A percentile compares a stretch with the other conserved stretches of the same genome.
Evolutionary conservation across 2,888 invertebrate species (phyloP).

Genomic region (Blastobasis adustella): DNA sequence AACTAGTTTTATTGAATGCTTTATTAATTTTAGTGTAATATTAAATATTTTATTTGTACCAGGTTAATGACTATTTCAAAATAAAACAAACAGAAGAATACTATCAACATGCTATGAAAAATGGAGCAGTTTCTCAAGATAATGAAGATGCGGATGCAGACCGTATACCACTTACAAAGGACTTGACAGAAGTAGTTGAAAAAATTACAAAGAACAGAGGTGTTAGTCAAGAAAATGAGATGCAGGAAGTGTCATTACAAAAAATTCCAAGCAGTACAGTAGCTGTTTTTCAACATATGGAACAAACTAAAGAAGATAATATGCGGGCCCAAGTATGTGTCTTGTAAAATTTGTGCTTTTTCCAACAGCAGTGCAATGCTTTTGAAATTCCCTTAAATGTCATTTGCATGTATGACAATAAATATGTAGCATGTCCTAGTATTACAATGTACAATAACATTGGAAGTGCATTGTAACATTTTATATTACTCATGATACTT

Average conservation of each 20-base stretch:
- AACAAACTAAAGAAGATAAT: conserved; percentile 40
- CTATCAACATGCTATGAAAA: conserved; percentile 53
- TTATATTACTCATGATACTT: too few species aligned
- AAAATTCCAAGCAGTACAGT: conserved; percentile 74
- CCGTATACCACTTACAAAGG: conserved; percentile 64
- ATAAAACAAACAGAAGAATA: conserved; percentile 65
- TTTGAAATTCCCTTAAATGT: too few species aligned
- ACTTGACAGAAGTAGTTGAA: conserved; percentile 73
- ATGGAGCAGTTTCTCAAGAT: conserved; percentile 21
- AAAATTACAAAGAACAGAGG: conserved; percentile 54
- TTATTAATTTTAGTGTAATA: conserved; percentile 1
- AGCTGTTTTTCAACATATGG: conserved; percentile 80
- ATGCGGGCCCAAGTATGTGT: conserved; percentile 76
- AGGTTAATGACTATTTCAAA: conserved; percentile 60
- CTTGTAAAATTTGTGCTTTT: background rate
- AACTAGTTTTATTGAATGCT: background rate
- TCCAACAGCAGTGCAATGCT: too few species aligned
- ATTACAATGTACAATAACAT: too few species aligned
- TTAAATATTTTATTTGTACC: conserved; percentile 16
- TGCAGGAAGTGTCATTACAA: conserved; percentile 56
- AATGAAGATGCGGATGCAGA: conserved; percentile 29
- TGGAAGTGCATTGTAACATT: too few species aligned
- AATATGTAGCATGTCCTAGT: too few species aligned
- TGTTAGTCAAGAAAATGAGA: conserved; percentile 23
- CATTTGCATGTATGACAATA: too few species aligned